Evolutionary conservation across 1,140 invertebrate genomes (phyloP), one percentile per base, ranked within the genome.

Genomic region (Palaemon carinicauda): DNA sequence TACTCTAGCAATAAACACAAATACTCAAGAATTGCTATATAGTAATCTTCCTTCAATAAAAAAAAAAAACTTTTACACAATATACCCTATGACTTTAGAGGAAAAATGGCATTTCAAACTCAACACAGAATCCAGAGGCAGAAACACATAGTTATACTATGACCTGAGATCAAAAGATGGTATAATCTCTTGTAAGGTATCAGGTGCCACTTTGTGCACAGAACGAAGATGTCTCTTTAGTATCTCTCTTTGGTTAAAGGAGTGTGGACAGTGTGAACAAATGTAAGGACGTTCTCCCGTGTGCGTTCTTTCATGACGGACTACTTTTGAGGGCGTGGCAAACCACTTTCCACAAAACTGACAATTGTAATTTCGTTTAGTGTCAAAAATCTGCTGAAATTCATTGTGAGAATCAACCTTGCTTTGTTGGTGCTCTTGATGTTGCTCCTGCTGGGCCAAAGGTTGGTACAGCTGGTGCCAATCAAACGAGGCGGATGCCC

Each of bases 271-370:
- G 14, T 94, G 88, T 86, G 92, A 92, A 90, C 94, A 94, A 81
- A 93, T 91, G 88, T 94, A 94, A 71, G 94, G 94, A 89, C 94
- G 94, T 84, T 93, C 92, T 10, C 94, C 93, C 77, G 91, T 92
- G 90, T 94, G 93, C 33, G 93, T 93, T 52, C 88, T 82, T 53
- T 86, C 88, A 82, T 89, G 88, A 3, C 88, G 88, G 21, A 83
- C 80, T n/a, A 89, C 73, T 77, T 89, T 89, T 19, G 88, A 89
- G 21, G 88, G 88, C 29, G 88, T 89, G 74, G 79, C 73, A 79
- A 89, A 89, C 80, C 77, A 80, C 54, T 89, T 89, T 50, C 81
- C 77, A 92, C 98, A 99, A 7, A 98, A 95, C 90, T 96, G 96
- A 91, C 98, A 99, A 90, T 97, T 97, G 75, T 89, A 86, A 29